Evolutionary conservation across 2,113 vertebrate species (phyloP).

Genomic region (Apteryx owenii): DNA sequence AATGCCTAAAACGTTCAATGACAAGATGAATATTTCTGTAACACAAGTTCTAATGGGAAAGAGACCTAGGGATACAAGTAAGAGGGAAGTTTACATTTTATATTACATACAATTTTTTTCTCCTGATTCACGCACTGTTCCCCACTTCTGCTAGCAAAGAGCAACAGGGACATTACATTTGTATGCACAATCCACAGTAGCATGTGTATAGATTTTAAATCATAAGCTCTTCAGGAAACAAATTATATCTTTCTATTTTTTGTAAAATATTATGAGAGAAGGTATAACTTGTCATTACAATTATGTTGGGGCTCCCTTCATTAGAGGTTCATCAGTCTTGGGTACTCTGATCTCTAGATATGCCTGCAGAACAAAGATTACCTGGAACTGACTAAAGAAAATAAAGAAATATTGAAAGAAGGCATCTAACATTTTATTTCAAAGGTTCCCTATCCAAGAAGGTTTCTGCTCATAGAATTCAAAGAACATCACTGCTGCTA

Average conservation of each 20-base stretch:
- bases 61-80: accelerated
- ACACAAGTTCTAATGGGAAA: neutral
- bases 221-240: neutral
- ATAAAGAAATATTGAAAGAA: too few species aligned
- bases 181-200: accelerated
- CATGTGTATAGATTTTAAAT: neutral
- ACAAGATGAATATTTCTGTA: neutral
- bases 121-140: neutral
- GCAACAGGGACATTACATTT: neutral
- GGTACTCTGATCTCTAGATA: neutral
- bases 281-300: neutral
- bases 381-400: neutral
- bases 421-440: too few species aligned
- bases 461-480: neutral
- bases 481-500: neutral
- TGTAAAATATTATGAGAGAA: neutral
- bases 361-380: neutral
- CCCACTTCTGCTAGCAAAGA: neutral
- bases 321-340: neutral
- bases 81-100: neutral
- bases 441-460: too few species aligned
- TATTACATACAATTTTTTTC: neutral
- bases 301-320: neutral
- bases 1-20: accelerated
- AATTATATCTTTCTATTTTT: neutral